phyloP scores from a whole-genome alignment of 2,113 vertebrate genomes.

The Eolophus roseicapilla region DNA sequence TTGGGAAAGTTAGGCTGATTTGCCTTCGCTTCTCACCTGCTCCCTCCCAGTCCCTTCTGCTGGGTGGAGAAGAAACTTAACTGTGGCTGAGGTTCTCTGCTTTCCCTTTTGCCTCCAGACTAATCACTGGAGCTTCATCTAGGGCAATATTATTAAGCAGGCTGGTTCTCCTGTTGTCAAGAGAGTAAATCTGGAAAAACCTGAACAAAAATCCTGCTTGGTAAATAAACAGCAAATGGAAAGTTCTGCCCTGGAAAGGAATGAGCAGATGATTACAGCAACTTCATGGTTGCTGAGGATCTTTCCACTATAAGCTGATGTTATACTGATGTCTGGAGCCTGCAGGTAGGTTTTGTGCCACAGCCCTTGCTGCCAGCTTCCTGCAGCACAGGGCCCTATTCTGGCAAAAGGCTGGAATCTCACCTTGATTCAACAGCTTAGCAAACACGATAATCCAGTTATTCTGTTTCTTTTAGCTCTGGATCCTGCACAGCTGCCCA shows the following conservation, averaged over 20 bases:
- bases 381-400: background rate
- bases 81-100: background rate
- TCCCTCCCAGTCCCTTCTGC: background rate
- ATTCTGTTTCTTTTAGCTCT: background rate
- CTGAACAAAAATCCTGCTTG: background rate
- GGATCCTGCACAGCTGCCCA: background rate
- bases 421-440: background rate
- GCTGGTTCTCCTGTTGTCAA: background rate
- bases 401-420: background rate
- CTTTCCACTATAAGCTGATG: background rate
- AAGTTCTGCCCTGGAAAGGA: background rate
- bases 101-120: constrained; percentile 7
- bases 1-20: background rate
- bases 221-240: background rate
- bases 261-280: background rate
- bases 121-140: background rate
- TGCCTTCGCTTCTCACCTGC: background rate
- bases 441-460: background rate
- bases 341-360: background rate
- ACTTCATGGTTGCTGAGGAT: background rate
- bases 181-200: constrained; percentile 21
- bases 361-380: background rate
- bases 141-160: background rate
- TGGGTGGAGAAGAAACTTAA: background rate
- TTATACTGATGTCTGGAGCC: background rate